Base-by-base conservation (phyloP, 2,888 invertebrate genomes). In the Heteromyza rotundicornis region DNA sequence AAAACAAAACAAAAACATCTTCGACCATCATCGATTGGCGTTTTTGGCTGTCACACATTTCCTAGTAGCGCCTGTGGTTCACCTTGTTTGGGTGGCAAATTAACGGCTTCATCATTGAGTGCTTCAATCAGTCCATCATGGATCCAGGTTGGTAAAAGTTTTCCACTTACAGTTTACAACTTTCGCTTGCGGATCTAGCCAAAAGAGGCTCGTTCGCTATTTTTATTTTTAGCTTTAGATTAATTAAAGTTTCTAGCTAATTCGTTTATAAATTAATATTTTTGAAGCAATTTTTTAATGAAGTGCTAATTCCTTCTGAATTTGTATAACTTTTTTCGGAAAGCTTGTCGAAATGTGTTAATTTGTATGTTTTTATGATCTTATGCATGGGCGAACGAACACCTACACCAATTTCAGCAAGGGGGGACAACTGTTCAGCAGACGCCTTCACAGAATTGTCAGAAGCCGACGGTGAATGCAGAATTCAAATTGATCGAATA, bases 91-190 rank as follows among this genome's bases (percentile, higher is more conserved):
- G 40, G 63, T 60, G 51, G 40, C 20, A 24, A 47, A 44, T 14
- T 5, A 59, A 61, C 67, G 59, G 67, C 67, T 62, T 62, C 67
- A 67, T 59, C 64, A 65, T 67, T 67, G 67, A 63, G 67, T 61
- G 60, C 54, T 67, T 64, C 59, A 65, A 65, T 56, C 66, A 65
- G 58, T 62, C 64, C 20, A n/a, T 14, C 63, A 69, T 69, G 67
- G 69, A 69, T 55, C 69, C 69, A 69, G 69, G 69, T 69, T 64
- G 56, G 67, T 69, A 3, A 20, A 7, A 47, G 8, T 40, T 40
- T 40, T 47, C 17, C 2, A 20, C 3, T 40, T 40, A 5, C 32
- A 32, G n/a, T 32, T 32, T 5, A 32, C 12, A 32, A 32, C 32
- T 32, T 32, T 32, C 32, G 12, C 32, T 32, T 32, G 12, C 12